Conservation (phyloP, 2,113 vertebrate species). For the Oenanthe melanoleuca region DNA sequence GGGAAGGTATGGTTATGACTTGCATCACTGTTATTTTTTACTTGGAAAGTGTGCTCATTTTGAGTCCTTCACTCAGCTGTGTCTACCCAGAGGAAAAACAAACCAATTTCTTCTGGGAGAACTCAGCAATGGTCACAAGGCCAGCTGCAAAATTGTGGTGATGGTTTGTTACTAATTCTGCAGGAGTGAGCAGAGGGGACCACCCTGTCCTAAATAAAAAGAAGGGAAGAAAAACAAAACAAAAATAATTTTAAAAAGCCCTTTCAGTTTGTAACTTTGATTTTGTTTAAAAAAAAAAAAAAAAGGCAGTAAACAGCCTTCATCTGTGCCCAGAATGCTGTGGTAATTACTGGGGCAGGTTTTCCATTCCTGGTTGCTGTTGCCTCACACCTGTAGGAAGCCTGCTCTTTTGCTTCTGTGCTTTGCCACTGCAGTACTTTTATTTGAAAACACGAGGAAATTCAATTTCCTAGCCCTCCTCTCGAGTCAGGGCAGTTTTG, state of each 20-base stretch:
- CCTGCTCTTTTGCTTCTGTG: slow-evolving; percentile 62
- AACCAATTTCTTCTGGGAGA: slow-evolving; percentile 15
- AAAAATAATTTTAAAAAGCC: neutral
- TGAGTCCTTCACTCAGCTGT: slow-evolving; percentile 9
- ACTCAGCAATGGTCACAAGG: neutral
- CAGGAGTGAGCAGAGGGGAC: neutral
- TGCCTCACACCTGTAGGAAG: slow-evolving; percentile 57
- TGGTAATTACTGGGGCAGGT: neutral
- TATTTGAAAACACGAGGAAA: slow-evolving; percentile 23
- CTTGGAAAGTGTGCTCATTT: slow-evolving; percentile 21
- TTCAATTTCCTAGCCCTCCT: neutral
- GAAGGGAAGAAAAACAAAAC: neutral
- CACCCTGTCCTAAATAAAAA: neutral
- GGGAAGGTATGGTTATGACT: slow-evolving; percentile 23
- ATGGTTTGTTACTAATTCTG: slow-evolving; percentile 40
- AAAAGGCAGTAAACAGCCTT: neutral
- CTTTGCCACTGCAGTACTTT: neutral
- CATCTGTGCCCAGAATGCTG: neutral
- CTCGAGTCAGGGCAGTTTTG: neutral
- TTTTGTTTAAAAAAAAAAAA: neutral
- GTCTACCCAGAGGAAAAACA: slow-evolving; percentile 34
- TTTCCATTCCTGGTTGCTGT: slow-evolving; percentile 5
- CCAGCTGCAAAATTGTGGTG: slow-evolving; percentile 33
- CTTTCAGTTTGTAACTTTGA: neutral
- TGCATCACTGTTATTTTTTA: slow-evolving; percentile 5